These are phyloP conservation scores for Catharus minimus DNA, from an alignment of 2,113 vertebrate species.

Conservation along the genomic window DNA sequence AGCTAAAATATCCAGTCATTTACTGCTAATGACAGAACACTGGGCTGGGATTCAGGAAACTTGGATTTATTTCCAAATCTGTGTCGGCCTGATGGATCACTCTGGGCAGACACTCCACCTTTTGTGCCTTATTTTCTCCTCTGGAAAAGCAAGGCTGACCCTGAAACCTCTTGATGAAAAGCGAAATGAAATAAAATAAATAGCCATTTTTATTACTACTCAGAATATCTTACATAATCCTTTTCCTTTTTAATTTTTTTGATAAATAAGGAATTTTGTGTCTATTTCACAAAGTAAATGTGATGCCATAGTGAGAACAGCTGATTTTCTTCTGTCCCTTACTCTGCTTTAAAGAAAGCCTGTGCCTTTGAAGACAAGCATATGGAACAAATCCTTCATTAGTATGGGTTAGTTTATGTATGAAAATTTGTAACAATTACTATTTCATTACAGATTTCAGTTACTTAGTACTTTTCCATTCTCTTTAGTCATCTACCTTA, in stretches of 20 bases:
- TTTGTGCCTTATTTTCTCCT: neutral
- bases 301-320: neutral
- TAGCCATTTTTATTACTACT: neutral
- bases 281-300: neutral
- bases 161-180: neutral
- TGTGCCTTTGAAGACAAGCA: neutral
- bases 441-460: neutral
- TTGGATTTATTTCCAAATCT: conserved; percentile 8
- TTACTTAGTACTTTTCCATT: neutral
- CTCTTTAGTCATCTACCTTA: neutral
- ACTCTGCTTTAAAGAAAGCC: neutral
- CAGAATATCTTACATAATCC: neutral
- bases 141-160: neutral
- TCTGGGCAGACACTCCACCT: neutral
- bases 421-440: neutral
- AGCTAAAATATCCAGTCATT: neutral
- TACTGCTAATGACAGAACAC: neutral
- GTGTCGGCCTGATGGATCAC: neutral
- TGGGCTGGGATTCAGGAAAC: conserved; percentile 12
- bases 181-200: neutral
- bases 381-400: neutral
- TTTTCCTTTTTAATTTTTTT: neutral
- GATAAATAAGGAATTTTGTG: neutral
- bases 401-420: neutral
- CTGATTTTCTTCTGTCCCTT: neutral